Evolutionary conservation across 2,888 invertebrate genomes (phyloP), one percentile per base, ranked within the genome.

Genomic region (Hydraecia micacea): DNA sequence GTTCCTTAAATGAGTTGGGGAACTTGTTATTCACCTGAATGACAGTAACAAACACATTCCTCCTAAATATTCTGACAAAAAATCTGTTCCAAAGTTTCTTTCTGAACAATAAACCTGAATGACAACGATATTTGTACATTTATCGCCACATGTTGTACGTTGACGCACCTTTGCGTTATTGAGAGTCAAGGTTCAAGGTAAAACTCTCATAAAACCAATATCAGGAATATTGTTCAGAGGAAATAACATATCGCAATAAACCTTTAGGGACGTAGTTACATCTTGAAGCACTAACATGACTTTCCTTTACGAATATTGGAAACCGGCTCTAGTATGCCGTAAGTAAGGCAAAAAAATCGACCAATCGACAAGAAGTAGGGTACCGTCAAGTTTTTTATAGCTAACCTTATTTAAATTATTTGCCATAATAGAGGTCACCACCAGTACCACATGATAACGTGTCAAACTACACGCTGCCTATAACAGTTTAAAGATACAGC

Each of bases 201-300:
- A 75, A 70, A 65, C 36, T 67, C 21, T 74, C 46, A 74, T 65
- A 71, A 60, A 85, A 68, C 77, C 81, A 77, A 85, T 85, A 77
- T 72, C 68, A 68, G 52, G n/a, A 74, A 81, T 81, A 71, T 65
- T 71, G 63, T 85, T 72, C 71, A 62, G 21, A 77, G 71, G 13
- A 77, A 80, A 77, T 67, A 77, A 67, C 42, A 68, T 71, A 77
- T 71, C 11, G 77, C 67, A 74, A 81, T 83, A 85, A 72, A 77
- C 63, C 73, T 69, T 68, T 36, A 42, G 52, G 49, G 55, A 66
- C 80, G 6, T 21, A 72, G 46, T 72, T 70, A 71, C 62, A 65
- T 65, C 68, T 65, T 39, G 42, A 32, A 80, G 58, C 67, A 83
- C 65, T 76, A 52, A 25, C 32, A 36, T 39, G 63, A 32, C 58